Percentiles rank a stretch among this genome's conserved stretches.
These are phyloP conservation scores for Cochlearius cochlearius DNA, from an alignment of 2,113 vertebrate species.

Conservation along the genomic window DNA sequence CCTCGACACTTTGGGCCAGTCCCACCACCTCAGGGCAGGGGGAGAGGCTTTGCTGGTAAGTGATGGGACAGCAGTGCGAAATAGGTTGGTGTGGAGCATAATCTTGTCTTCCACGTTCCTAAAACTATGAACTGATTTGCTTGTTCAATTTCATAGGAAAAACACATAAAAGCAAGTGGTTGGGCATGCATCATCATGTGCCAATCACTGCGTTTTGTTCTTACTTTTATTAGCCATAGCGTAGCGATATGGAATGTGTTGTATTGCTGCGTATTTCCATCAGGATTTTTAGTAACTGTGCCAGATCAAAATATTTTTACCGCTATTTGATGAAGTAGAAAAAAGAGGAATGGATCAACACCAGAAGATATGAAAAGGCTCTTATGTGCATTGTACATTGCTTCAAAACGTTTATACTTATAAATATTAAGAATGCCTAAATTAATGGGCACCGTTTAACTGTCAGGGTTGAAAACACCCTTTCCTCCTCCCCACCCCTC, in stretches of 20 bases:
- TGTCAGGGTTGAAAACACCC: not conserved
- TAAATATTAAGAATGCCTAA: not conserved
- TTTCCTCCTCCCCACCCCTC: not conserved
- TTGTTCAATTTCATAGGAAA: not conserved
- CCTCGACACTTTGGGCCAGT: constrained; percentile 85
- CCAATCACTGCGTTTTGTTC: not conserved
- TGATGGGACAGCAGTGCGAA: not conserved
- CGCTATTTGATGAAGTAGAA: not conserved
- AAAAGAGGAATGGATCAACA: not conserved
- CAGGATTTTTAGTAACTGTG: not conserved
- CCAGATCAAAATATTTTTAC: constrained; percentile 1
- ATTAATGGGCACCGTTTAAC: not conserved
- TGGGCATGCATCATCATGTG: not conserved
- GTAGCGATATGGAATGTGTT: not conserved
- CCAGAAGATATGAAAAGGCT: not conserved
- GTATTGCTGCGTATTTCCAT: not conserved
- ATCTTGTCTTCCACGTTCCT: not conserved
- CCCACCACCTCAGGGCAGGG: constrained; percentile 84
- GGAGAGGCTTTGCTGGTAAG: constrained; percentile 88
- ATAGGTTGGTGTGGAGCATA: not conserved
- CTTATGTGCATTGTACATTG: not conserved
- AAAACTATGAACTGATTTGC: not conserved
- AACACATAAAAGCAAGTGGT: not conserved
- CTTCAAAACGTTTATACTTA: not conserved
- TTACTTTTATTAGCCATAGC: not conserved